phyloP scores from a whole-genome alignment of 2,113 vertebrate species.

The Oncorhynchus tshawytscha region DNA sequence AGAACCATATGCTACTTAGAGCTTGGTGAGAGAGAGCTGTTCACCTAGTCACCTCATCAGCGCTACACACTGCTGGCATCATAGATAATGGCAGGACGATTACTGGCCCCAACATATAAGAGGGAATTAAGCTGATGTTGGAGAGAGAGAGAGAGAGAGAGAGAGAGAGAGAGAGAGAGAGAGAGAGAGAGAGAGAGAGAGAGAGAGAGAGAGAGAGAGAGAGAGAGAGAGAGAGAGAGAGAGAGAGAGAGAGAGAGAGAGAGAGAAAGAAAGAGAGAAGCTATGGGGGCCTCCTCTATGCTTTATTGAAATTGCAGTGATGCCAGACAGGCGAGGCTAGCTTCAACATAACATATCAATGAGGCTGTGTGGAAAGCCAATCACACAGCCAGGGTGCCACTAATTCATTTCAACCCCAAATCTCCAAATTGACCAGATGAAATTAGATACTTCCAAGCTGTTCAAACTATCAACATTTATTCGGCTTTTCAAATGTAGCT shows the following conservation, averaged over 20 bases:
- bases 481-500: slow-evolving; percentile 18
- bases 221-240: no score
- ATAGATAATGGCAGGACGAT: no score
- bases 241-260: no score
- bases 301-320: slow-evolving; percentile 17
- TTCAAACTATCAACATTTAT: slow-evolving; percentile 46
- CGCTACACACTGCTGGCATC: no score
- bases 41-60: no score
- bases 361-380: slow-evolving; percentile 62
- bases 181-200: no score
- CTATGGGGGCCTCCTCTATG: no score
- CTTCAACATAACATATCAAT: slow-evolving; percentile 49
- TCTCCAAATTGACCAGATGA: slow-evolving; percentile 56
- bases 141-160: slow-evolving; percentile 3
- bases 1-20: no score
- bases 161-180: no score
- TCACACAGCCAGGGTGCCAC: slow-evolving; percentile 53
- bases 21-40: background rate
- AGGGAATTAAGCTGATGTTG: slow-evolving; percentile 77
- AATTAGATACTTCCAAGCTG: slow-evolving; percentile 41
- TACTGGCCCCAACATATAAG: slow-evolving; percentile 68
- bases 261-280: no score
- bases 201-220: no score
- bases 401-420: slow-evolving; percentile 61
- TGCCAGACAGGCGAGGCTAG: slow-evolving; percentile 51